Evolutionary conservation across 2,797 vertebrate species (phyloP).

Genomic region (Ispidina lecontei): DNA sequence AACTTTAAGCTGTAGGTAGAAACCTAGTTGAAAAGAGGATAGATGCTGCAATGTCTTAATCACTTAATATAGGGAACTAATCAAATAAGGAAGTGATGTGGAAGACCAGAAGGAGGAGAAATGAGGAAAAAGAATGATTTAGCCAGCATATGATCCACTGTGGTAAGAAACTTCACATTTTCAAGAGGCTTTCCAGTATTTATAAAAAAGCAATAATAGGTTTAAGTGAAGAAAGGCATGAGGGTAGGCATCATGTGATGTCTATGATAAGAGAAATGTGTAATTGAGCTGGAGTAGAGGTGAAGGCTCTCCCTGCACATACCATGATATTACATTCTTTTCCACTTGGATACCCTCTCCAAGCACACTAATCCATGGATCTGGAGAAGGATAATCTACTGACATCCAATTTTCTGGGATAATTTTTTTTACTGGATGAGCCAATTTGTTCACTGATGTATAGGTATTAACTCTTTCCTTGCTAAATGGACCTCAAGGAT

Average conservation of each 20-base stretch:
- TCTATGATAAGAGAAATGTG: conserved; percentile 30
- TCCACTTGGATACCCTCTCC: conserved; percentile 61
- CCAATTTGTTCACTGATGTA: conserved; percentile 77
- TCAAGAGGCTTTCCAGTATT: conserved; percentile 41
- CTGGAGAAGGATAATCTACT: conserved; percentile 82
- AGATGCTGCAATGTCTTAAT: background rate
- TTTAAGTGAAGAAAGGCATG: conserved; percentile 27
- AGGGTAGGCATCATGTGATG: conserved; percentile 17
- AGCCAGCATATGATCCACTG: background rate
- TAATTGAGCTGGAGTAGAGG: conserved; percentile 59
- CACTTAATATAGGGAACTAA: background rate
- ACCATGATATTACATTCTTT: conserved; percentile 46
- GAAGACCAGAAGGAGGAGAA: background rate
- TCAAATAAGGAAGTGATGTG: background rate
- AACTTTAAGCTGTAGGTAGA: background rate
- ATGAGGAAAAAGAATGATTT: background rate
- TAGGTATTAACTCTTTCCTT: conserved; percentile 71
- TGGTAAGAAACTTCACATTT: background rate
- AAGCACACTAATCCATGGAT: conserved; percentile 80
- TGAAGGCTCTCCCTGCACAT: background rate
- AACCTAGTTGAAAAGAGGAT: background rate
- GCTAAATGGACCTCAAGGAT: conserved; percentile 28
- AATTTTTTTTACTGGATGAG: conserved; percentile 72
- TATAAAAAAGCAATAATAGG: conserved; percentile 33
- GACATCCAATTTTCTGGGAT: conserved; percentile 84